These are phyloP conservation scores for Helostoma temminkii DNA, from an alignment of 2,797 vertebrate genomes.

Conservation along the genomic window DNA sequence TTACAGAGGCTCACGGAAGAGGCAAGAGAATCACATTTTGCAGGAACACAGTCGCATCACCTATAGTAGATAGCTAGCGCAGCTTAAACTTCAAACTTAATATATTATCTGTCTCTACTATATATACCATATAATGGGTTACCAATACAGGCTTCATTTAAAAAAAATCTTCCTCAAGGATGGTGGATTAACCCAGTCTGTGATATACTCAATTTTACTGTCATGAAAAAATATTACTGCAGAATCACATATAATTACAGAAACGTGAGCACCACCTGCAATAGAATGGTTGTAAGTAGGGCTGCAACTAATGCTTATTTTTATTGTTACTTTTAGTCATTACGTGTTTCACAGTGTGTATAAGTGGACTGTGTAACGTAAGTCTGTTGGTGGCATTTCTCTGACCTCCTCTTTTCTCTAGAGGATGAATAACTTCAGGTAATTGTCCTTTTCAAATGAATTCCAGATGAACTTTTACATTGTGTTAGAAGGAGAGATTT, in stretches of 20 bases:
- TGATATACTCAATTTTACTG: constrained; percentile 59
- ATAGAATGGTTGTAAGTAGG: constrained; percentile 20
- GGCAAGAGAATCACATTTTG: constrained; percentile 19
- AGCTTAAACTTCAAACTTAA: constrained; percentile 33
- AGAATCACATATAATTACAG: constrained; percentile 74
- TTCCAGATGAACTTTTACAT: constrained; percentile 36
- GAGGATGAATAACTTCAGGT: constrained; percentile 38
- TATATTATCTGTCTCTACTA: constrained; percentile 9
- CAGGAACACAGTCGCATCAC: constrained; percentile 24
- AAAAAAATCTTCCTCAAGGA: constrained; percentile 42
- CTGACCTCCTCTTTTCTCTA: constrained; percentile 8
- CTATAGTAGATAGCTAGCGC: constrained; percentile 18
- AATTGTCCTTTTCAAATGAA: constrained; percentile 62
- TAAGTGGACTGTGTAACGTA: constrained; percentile 29
- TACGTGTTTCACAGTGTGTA: constrained; percentile 26
- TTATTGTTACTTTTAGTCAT: constrained; percentile 40
- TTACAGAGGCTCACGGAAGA: not conserved
- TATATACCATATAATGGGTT: constrained; percentile 20
- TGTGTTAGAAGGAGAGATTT: not conserved
- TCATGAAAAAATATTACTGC: constrained; percentile 64
- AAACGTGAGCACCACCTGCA: constrained; percentile 59
- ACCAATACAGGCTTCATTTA: constrained; percentile 16
- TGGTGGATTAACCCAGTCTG: constrained; percentile 65
- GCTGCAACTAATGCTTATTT: constrained; percentile 41
- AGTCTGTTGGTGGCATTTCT: constrained; percentile 8